Evolutionary conservation across 2,113 vertebrate species (phyloP), one percentile per base, ranked within the genome.

Genomic region (Salvelinus namaycush): DNA sequence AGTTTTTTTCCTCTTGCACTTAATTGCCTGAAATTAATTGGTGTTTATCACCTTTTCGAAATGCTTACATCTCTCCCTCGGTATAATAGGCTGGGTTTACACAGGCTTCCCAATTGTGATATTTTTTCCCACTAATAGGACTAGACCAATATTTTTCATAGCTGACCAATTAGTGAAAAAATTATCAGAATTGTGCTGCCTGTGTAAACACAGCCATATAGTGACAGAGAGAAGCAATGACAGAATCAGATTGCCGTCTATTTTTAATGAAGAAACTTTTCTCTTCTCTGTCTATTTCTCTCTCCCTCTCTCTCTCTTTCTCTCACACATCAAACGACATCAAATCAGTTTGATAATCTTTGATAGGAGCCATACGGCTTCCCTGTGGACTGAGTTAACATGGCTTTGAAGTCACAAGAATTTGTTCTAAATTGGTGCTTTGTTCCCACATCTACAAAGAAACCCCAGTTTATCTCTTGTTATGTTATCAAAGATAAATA

Each of bases 331-430:
- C 78, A 82, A 82, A 84, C 72, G 51, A 77, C 76, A 72, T 70
- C 1, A 49, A 73, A 69, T 70, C 67, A 57, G 70, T 74, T 81
- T 81, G 76, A 81, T 84, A 48, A 76, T 84, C 62, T 81, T 76
- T 78, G n/a, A 67, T 44, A 49, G 18, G 29, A 64, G 70, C 65
- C 68, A 24, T 68, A 71, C 20, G 24, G 16, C 66, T 49, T 77
- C 71, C 70, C 64, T 60, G 44, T 39, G 72, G 60, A 76, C 75
- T 49, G 57, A 60, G 65, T 60, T 79, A 77, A 73, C 80, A 13
- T 31, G 72, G 75, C 80, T 87, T 83, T 84, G 83, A 84, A 83
- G 76, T 79, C 24, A 59, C 69, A 77, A 29, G 66, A 77, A 79
- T 83, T 54, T 79, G 71, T 77, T 68, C n/a, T 71, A 79, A 81